Evolutionary conservation across 2,113 vertebrate genomes (phyloP), one percentile per base, ranked within the genome.

Genomic region (Calcarius ornatus): DNA sequence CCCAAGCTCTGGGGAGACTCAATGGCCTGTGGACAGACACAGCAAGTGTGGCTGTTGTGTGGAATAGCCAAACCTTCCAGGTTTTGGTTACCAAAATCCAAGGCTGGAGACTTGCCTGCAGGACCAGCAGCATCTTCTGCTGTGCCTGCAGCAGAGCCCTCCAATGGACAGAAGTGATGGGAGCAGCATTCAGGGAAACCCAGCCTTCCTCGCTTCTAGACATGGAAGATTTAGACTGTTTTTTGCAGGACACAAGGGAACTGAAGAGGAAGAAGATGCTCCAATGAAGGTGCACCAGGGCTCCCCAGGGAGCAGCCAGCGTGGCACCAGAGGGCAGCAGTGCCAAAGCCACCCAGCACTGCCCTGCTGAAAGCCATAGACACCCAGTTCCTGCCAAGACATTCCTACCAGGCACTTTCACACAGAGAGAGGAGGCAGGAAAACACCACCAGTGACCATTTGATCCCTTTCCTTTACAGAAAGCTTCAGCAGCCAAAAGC

Each of bases 311-410:
- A 83, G 22, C 13, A 2, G 75, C n/a, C 37, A 14, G 40, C 0
- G 0, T 11, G 48, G 80, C 93, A 85, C 48, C 95, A 95, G 93
- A 95, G 94, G 92, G 95, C 96, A 97, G 96, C 92, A 96, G 88
- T 42, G 80, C 85, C 89, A 95, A 95, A 95, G 91, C 47, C 84
- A 94, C 87, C 84, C 73, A 42, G 20, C 0, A 0, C 18, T 25
- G 8, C 43, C 57, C 64, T 28, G 38, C 83, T 42, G 28, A 73
- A 64, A 33, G 54, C 35, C 24, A 3, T 43, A 27, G 48, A 76
- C 10, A 33, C 28, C 21, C 53, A 6, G 33, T 1, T 70, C 66
- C 51, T 1, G 2, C 4, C 43, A 50, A 33, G 33, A 16, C 15
- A 30, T 12, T 24, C 70, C 40, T 78, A 63, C 20, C 11, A 65